phyloP scores from a whole-genome alignment of 2,113 vertebrate genomes.

The Varanus salvator region DNA sequence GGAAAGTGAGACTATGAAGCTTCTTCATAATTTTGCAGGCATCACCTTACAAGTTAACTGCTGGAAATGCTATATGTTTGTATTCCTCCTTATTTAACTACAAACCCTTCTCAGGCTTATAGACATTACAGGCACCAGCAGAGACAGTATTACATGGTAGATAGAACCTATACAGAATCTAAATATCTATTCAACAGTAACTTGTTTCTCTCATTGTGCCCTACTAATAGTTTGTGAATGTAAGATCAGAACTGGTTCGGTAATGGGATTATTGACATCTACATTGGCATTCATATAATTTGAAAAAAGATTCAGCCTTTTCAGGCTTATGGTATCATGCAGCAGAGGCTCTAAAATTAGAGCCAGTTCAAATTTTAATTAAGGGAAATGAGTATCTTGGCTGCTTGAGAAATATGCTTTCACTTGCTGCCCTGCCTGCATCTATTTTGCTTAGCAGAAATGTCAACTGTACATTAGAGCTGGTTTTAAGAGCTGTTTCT shows the following conservation, averaged over 20 bases:
- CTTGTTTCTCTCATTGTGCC: neutral
- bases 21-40: neutral
- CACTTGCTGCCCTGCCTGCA: neutral
- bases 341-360: neutral
- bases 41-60: no score
- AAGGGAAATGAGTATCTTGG: neutral
- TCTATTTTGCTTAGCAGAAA: neutral
- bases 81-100: neutral
- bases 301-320: neutral
- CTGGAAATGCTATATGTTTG: no score
- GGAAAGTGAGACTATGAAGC: neutral
- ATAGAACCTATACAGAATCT: neutral
- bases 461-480: neutral
- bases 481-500: neutral
- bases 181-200: neutral
- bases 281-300: neutral
- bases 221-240: neutral
- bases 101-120: neutral
- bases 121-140: neutral
- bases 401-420: neutral
- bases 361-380: conserved; percentile 3
- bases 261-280: neutral
- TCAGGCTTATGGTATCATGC: neutral
- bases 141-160: neutral
- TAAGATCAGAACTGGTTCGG: neutral